Base-by-base conservation (phyloP, 2,797 vertebrate species). In the Enteromius anoplus region DNA sequence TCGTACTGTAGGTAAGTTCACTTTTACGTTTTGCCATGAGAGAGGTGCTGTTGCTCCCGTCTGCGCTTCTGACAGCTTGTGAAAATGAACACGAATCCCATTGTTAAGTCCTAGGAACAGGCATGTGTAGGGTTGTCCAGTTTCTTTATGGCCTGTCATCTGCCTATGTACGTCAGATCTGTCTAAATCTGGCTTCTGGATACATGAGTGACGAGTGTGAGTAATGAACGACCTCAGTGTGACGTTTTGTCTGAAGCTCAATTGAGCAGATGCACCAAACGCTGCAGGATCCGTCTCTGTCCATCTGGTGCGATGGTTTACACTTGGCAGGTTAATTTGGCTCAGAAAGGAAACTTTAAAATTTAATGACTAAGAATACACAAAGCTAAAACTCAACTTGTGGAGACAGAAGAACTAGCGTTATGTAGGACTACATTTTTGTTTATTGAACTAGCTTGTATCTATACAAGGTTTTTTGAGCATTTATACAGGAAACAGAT, bases 231-330 rank as follows among this genome's bases (percentile, higher is more conserved):
- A 93, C 90, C 83, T 86, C 86, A 81, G 89, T 84, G 80, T 91
- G 89, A 90, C 81, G 84, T 53, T 84, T 85, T 89, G 92, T 90
- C 90, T 90, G 89, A 86, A 75, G 89, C 82, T 84, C 66, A 88
- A 91, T 92, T 86, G 60, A 80, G 87, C 80, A 89, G 90, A 88
- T 89, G 87, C 90, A 90, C 86, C 86, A 88, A 91, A 91, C 85
- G 53, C 90, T 8, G 85, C 87, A 81, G 88, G 84, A 92, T 94
- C 93, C 93, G 93, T 95, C 94, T 95, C 93, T 77, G 90, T 93
- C 93, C 94, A 94, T 94, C 94, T 95, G 94, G 83, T 88, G 87
- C 58, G 89, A 91, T 65, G 60, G 82, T 70, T 84, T 79, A 79
- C 81, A 42, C 79, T 77, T 85, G 85, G 76, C 76, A 75, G 81